Percentiles rank a stretch among this genome's conserved stretches.
Conservation (phyloP, 1,140 invertebrate species). For the Drosophila guanche region DNA sequence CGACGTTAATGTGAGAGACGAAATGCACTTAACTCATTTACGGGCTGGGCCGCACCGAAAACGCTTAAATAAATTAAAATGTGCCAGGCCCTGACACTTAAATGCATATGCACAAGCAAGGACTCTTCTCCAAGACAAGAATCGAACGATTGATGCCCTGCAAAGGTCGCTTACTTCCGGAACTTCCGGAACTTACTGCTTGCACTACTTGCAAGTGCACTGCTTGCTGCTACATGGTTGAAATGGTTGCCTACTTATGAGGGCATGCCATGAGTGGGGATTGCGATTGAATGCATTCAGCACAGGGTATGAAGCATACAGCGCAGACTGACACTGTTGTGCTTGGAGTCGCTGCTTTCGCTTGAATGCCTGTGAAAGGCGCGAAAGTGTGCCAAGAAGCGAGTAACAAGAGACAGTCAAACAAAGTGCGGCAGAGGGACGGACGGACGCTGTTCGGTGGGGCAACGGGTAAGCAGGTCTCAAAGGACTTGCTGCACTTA, state of each 20-base stretch:
- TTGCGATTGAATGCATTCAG: background rate
- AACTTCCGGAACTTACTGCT: no score
- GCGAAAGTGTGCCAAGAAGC: conserved; percentile 52
- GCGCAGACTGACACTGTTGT: conserved; percentile 40
- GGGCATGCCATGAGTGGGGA: no score
- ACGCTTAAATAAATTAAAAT: conserved; percentile 80
- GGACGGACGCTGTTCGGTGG: no score
- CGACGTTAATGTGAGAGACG: conserved; percentile 36
- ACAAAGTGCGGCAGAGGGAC: conserved; percentile 25
- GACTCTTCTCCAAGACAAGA: background rate
- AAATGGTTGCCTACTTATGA: no score
- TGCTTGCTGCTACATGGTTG: background rate
- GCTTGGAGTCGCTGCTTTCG: conserved; percentile 19
- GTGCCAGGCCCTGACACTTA: conserved; percentile 70
- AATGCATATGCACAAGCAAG: conserved; percentile 38
- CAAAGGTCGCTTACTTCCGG: no score
- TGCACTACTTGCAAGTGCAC: no score
- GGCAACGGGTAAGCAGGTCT: conserved; percentile 25
- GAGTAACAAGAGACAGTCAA: conserved; percentile 47
- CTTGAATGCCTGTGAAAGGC: conserved; percentile 60
- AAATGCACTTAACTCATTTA: conserved; percentile 76
- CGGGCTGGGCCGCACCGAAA: conserved; percentile 34
- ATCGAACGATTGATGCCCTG: background rate
- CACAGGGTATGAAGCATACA: conserved; percentile 13
- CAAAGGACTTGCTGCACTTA: conserved; percentile 60